Conservation (phyloP, 2,113 vertebrate species). For the Cynopterus brachyotis region DNA sequence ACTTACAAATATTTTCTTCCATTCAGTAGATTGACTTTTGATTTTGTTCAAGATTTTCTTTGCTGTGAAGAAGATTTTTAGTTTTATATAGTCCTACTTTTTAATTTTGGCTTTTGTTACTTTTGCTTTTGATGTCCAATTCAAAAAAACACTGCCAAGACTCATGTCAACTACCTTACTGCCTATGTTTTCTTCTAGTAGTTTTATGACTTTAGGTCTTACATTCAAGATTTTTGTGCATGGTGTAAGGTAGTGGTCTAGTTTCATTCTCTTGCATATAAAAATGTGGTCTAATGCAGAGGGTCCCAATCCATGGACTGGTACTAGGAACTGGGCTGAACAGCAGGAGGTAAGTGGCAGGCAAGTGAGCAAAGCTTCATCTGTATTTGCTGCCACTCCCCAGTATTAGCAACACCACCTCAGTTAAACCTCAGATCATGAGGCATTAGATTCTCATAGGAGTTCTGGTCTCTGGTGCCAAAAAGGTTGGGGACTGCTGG, state of each 20-base stretch:
- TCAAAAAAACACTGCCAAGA: neutral
- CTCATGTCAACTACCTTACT: too few relatives aligned
- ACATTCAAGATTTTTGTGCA: neutral
- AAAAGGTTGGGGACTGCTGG: neutral
- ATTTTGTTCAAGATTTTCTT: neutral
- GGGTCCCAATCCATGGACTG: too few relatives aligned
- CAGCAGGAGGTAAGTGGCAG: too few relatives aligned
- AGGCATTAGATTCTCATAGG: too few relatives aligned
- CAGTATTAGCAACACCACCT: too few relatives aligned
- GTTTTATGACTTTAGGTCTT: neutral
- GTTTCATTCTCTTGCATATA: neutral
- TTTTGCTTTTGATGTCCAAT: neutral
- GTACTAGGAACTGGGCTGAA: too few relatives aligned
- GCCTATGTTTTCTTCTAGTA: neutral
- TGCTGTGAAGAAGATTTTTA: neutral
- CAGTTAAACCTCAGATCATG: too few relatives aligned
- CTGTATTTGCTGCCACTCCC: too few relatives aligned
- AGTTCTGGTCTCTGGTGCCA: too few relatives aligned
- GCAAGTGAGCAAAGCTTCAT: too few relatives aligned
- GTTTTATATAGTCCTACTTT: neutral
- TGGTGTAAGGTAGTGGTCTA: neutral
- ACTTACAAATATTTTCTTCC: too few relatives aligned
- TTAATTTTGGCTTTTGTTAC: neutral
- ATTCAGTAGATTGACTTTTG: neutral
- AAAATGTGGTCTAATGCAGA: too few relatives aligned